These are phyloP conservation scores for Simalia tracyae DNA, from an alignment of 2,797 vertebrate genomes.

Conservation along the genomic window DNA sequence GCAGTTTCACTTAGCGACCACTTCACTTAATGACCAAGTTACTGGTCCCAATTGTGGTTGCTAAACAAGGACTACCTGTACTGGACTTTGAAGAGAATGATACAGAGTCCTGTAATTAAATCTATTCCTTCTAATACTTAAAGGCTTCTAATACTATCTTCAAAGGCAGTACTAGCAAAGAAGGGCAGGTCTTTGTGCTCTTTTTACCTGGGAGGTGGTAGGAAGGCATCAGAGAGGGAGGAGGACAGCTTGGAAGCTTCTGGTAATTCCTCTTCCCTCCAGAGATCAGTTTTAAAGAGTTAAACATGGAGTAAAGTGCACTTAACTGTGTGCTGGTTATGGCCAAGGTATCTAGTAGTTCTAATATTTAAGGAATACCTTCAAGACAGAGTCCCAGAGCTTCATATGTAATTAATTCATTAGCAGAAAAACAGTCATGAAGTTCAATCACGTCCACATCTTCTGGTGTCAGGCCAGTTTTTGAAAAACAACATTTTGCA, in stretches of 20 bases:
- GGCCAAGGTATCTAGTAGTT: not conserved
- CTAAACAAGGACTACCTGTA: not conserved
- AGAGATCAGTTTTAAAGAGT: not conserved
- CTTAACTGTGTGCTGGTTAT: not conserved
- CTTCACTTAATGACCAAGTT: not conserved
- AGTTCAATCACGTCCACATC: conserved; percentile 93
- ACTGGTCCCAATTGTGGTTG: not conserved
- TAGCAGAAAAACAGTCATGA: conserved; percentile 95
- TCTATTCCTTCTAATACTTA: not conserved
- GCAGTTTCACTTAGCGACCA: not conserved
- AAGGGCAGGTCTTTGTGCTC: not conserved
- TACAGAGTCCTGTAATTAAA: not conserved
- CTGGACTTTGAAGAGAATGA: not conserved
- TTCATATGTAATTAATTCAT: conserved; percentile 95
- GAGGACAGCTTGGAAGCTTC: not conserved
- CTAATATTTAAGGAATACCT: conserved; percentile 74
- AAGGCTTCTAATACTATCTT: not conserved
- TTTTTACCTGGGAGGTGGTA: not conserved
- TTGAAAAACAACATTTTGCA: conserved; percentile 82
- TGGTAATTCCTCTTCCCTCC: not conserved
- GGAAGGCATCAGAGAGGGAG: not conserved
- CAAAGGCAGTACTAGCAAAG: not conserved
- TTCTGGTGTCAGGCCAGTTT: conserved; percentile 78
- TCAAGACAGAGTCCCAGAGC: conserved; percentile 91
- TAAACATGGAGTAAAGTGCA: not conserved